Percentiles rank a stretch among this genome's conserved stretches.
phyloP scores from a whole-genome alignment of 2,113 vertebrate genomes.

The Pseudolaguvia tuberculata region DNA sequence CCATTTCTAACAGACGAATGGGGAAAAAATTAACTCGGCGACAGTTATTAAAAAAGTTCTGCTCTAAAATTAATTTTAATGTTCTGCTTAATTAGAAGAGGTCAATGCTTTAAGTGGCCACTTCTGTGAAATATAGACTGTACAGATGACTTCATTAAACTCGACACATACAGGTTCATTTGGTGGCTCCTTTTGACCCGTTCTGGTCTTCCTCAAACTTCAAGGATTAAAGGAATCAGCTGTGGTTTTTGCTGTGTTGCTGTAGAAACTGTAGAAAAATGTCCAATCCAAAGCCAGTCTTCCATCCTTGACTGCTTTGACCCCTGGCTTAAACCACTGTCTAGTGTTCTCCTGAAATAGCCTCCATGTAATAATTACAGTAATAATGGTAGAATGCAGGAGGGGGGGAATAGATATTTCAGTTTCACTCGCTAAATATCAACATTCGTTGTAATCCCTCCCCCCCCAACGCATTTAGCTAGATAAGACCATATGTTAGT shows the following conservation, averaged over 20 bases:
- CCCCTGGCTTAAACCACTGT: conserved; percentile 25
- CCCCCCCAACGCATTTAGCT: conserved; percentile 26
- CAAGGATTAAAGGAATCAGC: conserved; percentile 28
- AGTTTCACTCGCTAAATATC: conserved; percentile 23
- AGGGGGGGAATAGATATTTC: conserved; percentile 23
- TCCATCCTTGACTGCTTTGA: neutral
- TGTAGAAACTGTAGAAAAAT: conserved; percentile 25
- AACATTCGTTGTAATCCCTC: conserved; percentile 14
- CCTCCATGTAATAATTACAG: conserved; percentile 5
- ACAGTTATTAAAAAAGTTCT: conserved; percentile 25
- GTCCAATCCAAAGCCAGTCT: conserved; percentile 15
- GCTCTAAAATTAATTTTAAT: conserved; percentile 49
- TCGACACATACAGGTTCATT: conserved; percentile 7
- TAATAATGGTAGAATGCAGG: conserved; percentile 22
- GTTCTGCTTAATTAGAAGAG: conserved; percentile 36
- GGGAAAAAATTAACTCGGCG: conserved; percentile 51
- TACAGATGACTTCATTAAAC: conserved; percentile 44
- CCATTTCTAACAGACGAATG: conserved; percentile 53
- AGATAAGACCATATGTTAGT: conserved; percentile 55
- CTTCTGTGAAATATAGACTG: conserved; percentile 16
- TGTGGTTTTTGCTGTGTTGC: conserved; percentile 25
- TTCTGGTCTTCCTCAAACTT: conserved; percentile 10
- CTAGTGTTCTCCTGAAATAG: neutral
- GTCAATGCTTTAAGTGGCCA: conserved; percentile 37
- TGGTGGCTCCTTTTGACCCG: conserved; percentile 26